phyloP scores from a whole-genome alignment of 2,888 invertebrate species.

The Pardosa pseudoannulata region DNA sequence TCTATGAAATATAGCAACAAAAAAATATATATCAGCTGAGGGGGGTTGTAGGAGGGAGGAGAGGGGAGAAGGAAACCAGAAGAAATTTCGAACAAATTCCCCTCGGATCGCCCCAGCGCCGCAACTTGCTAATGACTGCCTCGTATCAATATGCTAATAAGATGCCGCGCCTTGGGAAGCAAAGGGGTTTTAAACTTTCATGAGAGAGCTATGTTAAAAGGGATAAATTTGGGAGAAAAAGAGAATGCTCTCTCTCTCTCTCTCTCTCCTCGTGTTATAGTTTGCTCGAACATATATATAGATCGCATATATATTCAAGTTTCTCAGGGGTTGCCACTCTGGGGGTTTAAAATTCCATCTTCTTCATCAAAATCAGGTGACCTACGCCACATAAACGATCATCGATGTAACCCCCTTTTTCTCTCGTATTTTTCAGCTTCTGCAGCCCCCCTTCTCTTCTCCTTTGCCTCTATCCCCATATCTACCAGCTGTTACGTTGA shows the following conservation, averaged over 20 bases:
- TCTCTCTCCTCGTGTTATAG: constrained; percentile 5
- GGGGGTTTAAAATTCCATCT: constrained; percentile 70
- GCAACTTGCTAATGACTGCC: constrained; percentile 59
- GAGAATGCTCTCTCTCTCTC: too few relatives aligned
- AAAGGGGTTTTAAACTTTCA: constrained; percentile 65
- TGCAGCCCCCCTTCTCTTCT: constrained; percentile 8
- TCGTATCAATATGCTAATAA: constrained; percentile 70
- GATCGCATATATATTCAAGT: constrained; percentile 37
- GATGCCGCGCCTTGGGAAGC: constrained; percentile 38
- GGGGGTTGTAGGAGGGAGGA: too few relatives aligned
- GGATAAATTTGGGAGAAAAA: constrained; percentile 47
- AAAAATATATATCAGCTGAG: too few relatives aligned
- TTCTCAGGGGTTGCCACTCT: constrained; percentile 1
- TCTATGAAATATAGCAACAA: constrained; percentile 21
- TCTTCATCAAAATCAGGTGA: constrained; percentile 63
- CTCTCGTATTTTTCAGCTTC: neutral
- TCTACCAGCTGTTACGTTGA: constrained; percentile 47
- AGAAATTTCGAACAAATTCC: constrained; percentile 33
- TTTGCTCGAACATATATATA: constrained; percentile 26
- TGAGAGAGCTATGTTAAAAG: constrained; percentile 56
- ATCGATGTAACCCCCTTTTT: constrained; percentile 26
- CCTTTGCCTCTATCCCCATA: too few relatives aligned
- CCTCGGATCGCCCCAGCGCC: constrained; percentile 9
- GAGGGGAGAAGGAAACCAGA: neutral
- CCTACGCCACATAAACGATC: constrained; percentile 55